Evolutionary conservation across 2,797 vertebrate genomes (phyloP), one percentile per base, ranked within the genome.

Genomic region (Coracias cyanogaster): DNA sequence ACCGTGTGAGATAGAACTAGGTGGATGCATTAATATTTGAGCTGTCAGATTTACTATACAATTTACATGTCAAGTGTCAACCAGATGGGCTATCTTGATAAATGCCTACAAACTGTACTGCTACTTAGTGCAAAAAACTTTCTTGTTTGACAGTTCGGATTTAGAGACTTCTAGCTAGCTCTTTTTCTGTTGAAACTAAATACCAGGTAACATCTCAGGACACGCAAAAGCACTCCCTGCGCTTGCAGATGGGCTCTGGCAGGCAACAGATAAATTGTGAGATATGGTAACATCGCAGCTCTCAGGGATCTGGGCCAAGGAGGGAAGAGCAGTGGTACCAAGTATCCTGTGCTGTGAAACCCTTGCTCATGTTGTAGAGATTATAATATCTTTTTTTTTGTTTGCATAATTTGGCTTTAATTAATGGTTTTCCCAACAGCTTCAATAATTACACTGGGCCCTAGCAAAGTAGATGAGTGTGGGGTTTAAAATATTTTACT

Each of bases 31-130:
- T 96, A 92, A 41, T 94, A 95, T 97, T 98, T 96, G 93, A 96
- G 91, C 91, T 97, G 96, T 96, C 62, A 82, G 90, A 92, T 95
- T 97, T 97, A 88, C 94, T 95, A 57, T 90, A 90, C 95, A 95
- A 97, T 97, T 97, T 97, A 96, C 95, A 96, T 87, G 96, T 96
- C 96, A 97, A 96, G 54, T 84, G 90, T 97, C 95, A 94, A 26
- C 91, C 82, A 93, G 91, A 97, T 96, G 92, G 95, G 64, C 86
- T 97, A 89, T 94, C 88, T 95, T 84, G 48, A 79, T 97, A 96
- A 97, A 96, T 93, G 65, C 77, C 58, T 95, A 85, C 71, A 86
- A 95, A 97, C 72, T 92, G 57, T 25, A 66, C 55, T 95, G 90
- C 62, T 95, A 35, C 93, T 92, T 90, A 94, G 65, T 52, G 76